A percentile compares a stretch with the other conserved stretches of the same genome.
These are phyloP conservation scores for Scalopus aquaticus DNA, from an alignment of 2,113 vertebrate species.

Conservation along the genomic window DNA sequence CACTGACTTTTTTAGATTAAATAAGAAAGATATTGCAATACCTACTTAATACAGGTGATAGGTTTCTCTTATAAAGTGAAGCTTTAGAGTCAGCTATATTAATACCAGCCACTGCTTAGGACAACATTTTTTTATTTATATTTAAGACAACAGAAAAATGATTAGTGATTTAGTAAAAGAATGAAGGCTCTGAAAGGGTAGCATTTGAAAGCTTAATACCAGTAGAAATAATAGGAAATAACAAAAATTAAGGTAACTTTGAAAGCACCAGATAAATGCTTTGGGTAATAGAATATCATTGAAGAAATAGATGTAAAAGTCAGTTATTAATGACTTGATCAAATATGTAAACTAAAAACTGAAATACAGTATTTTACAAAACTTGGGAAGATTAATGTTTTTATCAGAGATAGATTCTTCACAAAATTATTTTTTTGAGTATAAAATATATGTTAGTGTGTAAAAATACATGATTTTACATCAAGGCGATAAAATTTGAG, in stretches of 20 bases:
- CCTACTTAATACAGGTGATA: not conserved
- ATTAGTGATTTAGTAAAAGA: not conserved
- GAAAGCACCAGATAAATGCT: not conserved
- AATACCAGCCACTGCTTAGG: not conserved
- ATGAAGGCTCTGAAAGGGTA: not conserved
- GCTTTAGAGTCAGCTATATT: not conserved
- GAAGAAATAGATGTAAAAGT: not conserved
- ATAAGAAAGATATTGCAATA: not conserved
- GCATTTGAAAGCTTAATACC: not conserved
- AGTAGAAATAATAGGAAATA: not conserved
- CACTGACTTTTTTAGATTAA: conserved; percentile 31
- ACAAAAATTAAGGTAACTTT: not conserved
- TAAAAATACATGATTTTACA: not conserved
- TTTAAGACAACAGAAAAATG: not conserved
- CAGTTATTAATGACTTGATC: not conserved
- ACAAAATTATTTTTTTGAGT: not conserved
- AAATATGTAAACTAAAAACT: conserved; percentile 34
- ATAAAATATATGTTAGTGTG: not conserved
- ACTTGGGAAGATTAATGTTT: not conserved
- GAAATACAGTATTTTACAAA: not conserved
- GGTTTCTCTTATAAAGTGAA: conserved; percentile 21
- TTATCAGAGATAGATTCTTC: not conserved
- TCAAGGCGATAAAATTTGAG: not conserved
- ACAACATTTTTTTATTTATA: conserved; percentile 7
- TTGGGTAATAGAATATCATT: not conserved